Percentiles rank a stretch among this genome's conserved stretches.
These are phyloP conservation scores for Morpho helenor DNA, from an alignment of 2,888 invertebrate species.

Conservation along the genomic window DNA sequence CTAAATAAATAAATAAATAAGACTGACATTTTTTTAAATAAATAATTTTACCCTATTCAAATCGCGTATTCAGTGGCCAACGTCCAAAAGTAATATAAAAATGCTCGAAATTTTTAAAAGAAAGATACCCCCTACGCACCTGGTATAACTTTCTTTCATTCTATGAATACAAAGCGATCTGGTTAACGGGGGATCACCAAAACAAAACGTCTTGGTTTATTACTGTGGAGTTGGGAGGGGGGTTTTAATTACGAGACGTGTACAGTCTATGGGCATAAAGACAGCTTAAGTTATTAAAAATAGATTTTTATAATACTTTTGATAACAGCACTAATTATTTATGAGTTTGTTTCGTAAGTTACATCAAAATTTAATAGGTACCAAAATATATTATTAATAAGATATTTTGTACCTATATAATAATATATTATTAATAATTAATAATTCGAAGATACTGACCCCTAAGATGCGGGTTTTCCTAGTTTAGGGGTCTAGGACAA, in stretches of 20 bases:
- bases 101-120: constrained; percentile 47
- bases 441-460: too few relatives aligned
- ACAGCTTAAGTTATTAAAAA: not conserved
- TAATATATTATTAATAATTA: too few relatives aligned
- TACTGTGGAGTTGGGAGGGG: constrained; percentile 3
- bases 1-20: too few relatives aligned
- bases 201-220: constrained; percentile 19
- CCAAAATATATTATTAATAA: too few relatives aligned
- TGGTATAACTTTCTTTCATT: constrained; percentile 61
- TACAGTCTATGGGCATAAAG: constrained; percentile 1
- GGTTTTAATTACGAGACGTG: constrained; percentile 12
- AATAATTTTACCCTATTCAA: not conserved
- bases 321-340: too few relatives aligned
- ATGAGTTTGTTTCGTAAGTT: too few relatives aligned
- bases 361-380: too few relatives aligned
- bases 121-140: constrained; percentile 38
- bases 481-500: too few relatives aligned
- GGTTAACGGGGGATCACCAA: constrained; percentile 31
- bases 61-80: constrained; percentile 37
- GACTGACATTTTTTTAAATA: too few relatives aligned
- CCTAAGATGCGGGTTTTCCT: too few relatives aligned
- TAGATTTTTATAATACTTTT: too few relatives aligned
- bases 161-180: constrained; percentile 66
- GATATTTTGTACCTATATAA: too few relatives aligned
- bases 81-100: constrained; percentile 54